Evolutionary conservation across 2,113 vertebrate species (phyloP).

Genomic region (Anarhynchus alexandrinus): DNA sequence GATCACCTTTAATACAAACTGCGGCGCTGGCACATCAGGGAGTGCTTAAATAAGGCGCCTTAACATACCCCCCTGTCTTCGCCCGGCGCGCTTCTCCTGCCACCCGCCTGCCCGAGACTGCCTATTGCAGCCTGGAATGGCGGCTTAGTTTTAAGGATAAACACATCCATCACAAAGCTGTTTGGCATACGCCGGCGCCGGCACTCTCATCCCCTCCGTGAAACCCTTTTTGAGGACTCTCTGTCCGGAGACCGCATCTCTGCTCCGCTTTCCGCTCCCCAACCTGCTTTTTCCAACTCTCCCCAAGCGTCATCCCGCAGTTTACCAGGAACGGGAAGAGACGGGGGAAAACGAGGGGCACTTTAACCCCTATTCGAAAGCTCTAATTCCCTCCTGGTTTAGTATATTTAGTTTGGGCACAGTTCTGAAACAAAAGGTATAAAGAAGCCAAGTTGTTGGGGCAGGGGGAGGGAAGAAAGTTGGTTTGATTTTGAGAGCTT

Average conservation of each 20-base stretch:
- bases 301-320: background rate
- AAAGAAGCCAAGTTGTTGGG: conserved; percentile 26
- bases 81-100: background rate
- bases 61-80: background rate
- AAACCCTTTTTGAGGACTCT: conserved; percentile 40
- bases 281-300: background rate
- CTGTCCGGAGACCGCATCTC: background rate
- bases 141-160: conserved; percentile 46
- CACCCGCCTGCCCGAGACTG: background rate
- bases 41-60: background rate
- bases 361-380: background rate
- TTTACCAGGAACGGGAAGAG: background rate
- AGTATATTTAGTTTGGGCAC: conserved; percentile 40
- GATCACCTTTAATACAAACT: background rate
- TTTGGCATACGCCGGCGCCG: background rate
- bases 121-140: background rate
- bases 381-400: background rate
- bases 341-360: background rate
- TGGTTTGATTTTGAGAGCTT: background rate
- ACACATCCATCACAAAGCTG: conserved; percentile 61
- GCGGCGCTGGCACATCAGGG: background rate
- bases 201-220: conserved; percentile 16
- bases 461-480: conserved; percentile 23
- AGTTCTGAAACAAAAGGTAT: conserved; percentile 48
- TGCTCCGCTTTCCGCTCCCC: background rate